Conservation (phyloP, 2,888 invertebrate genomes). For the Linnaemya vulpina region DNA sequence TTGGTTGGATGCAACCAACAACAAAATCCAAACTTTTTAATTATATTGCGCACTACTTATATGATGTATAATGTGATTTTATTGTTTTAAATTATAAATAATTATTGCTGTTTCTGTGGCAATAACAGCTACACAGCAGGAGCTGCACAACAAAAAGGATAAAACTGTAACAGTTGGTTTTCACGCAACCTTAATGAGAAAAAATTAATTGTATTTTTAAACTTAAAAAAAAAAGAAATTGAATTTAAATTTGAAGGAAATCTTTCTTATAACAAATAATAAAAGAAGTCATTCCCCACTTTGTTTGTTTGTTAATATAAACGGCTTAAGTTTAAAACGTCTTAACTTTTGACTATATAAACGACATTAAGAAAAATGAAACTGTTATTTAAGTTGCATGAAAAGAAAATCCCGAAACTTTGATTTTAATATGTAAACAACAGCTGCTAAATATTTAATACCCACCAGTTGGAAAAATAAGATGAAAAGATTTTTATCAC, state of each 20-base stretch:
- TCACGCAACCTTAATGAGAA: neutral
- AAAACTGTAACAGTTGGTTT: slow-evolving; percentile 1
- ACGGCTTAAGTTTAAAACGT: neutral
- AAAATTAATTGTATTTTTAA: neutral
- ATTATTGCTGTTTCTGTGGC: slow-evolving; percentile 38
- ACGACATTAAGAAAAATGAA: neutral
- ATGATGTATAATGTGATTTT: slow-evolving; percentile 62
- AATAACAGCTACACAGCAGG: neutral
- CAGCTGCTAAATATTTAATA: slow-evolving; percentile 27
- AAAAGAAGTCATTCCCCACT: neutral
- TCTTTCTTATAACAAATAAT: neutral
- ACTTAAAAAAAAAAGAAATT: neutral
- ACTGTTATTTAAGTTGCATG: neutral
- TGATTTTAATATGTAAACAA: slow-evolving; percentile 35
- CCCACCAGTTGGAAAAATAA: neutral
- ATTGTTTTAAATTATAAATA: slow-evolving; percentile 67
- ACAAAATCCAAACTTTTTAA: slow-evolving; percentile 62
- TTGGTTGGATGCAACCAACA: neutral
- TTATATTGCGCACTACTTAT: slow-evolving; percentile 62
- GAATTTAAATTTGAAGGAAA: neutral
- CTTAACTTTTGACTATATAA: slow-evolving; percentile 13
- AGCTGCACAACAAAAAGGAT: neutral
- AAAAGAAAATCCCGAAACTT: neutral
- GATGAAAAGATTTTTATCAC: slow-evolving; percentile 12
- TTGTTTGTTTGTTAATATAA: neutral